Evolutionary conservation across 2,797 vertebrate species (phyloP), one percentile per base, ranked within the genome.

Genomic region (Babyrousa celebensis): DNA sequence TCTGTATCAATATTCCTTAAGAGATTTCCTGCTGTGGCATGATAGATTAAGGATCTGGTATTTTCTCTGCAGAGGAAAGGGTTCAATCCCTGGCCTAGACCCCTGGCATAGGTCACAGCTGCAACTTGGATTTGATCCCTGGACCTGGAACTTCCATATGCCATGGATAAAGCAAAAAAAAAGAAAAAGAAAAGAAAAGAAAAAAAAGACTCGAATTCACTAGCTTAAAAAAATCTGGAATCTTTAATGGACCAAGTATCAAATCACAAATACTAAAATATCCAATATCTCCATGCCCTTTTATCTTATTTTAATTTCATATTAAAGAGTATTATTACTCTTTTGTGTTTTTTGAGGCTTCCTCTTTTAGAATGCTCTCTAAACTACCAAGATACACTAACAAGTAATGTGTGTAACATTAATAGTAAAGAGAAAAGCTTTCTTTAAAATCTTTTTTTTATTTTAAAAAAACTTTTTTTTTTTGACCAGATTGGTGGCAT

Each of bases 241-340:
- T 96, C 62, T 87, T 91, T 89, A 87, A 52, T 93, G 68, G 58
- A 90, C 56, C 52, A 91, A 77, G 90, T 89, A 18, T 78, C 54
- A 95, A 68, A 67, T 85, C 29, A 91, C 48, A 94, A 60, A 96
- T 90, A 52, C 16, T 87, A 56, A 90, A 86, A 79, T 92, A 62
- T 25, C 20, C 17, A 68, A 21, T 90, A 60, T 70, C 40, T 62
- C 63, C 15, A 70, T 94, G 63, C 40, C 32, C 27, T 17, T 83
- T 94, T 58, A 77, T 70, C 21, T 75, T 95, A 27, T 92, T 94
- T 92, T 70, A 91, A 93, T 91, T 91, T 93, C 8, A 63, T 68
- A 78, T 85, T 93, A 71, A 94, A 92, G 36, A 79, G 20, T 43
- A 85, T 25, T 67, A 12, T 74, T 62, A 11, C 52, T 83, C 10